Conservation (phyloP, 2,797 vertebrate species). For the Lepus townsendii region DNA sequence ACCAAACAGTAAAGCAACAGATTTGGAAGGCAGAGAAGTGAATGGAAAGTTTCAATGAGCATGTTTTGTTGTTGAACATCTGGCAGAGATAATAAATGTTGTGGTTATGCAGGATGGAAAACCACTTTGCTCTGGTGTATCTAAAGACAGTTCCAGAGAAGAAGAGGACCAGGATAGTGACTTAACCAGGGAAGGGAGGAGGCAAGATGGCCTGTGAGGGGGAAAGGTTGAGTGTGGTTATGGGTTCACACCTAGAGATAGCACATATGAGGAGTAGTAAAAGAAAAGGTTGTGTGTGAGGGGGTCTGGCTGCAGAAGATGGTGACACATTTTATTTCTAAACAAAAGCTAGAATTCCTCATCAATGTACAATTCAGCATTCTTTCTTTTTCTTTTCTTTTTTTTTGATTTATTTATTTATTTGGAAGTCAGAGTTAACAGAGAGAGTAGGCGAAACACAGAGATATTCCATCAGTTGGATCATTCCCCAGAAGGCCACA, state of each 20-base stretch:
- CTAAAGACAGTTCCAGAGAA: not conserved
- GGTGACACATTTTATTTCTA: not conserved
- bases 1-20: not conserved
- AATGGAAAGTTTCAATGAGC: not conserved
- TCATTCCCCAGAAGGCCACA: too few species aligned
- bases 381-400: not conserved
- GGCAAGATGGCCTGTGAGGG: not conserved
- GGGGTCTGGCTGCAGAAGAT: not conserved
- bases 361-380: not conserved
- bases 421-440: too few species aligned
- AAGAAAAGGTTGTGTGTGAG: not conserved
- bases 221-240: not conserved
- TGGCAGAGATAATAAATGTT: not conserved
- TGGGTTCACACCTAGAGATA: not conserved
- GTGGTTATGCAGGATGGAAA: not conserved
- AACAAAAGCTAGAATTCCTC: not conserved
- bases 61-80: not conserved
- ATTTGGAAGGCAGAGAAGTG: not conserved
- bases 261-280: not conserved
- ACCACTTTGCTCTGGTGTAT: not conserved
- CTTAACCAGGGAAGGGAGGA: not conserved
- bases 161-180: not conserved
- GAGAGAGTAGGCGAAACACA: too few species aligned
- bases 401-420: too few species aligned
- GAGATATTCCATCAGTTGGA: too few species aligned